Conservation (phyloP, 2,888 invertebrate species). For the Macrosiphum euphorbiae region DNA sequence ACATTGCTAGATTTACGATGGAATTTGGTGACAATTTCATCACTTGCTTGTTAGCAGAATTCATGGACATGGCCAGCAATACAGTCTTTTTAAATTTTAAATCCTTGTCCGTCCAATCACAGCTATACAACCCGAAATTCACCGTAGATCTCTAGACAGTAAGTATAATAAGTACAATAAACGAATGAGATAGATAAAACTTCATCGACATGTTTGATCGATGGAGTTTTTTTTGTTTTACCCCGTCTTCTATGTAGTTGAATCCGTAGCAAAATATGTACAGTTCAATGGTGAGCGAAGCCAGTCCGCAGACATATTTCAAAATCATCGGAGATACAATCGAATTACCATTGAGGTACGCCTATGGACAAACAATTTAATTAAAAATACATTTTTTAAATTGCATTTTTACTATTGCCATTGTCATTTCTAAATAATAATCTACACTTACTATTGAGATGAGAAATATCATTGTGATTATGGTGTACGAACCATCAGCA, state of each 20-base stretch:
- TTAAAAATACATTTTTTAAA: neutral
- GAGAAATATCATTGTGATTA: neutral
- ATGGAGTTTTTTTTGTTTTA: neutral
- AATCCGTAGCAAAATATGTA: neutral
- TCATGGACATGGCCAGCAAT: neutral
- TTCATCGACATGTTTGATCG: neutral
- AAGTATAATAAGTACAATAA: neutral
- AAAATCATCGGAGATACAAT: neutral
- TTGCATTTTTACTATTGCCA: neutral
- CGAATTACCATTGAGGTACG: neutral
- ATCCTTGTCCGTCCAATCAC: neutral
- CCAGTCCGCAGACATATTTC: neutral
- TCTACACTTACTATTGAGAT: neutral
- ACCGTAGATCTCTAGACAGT: neutral
- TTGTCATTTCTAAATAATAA: neutral
- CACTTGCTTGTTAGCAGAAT: neutral
- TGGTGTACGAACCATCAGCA: neutral
- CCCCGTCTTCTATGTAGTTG: neutral
- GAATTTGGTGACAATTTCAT: neutral
- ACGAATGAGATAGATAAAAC: neutral
- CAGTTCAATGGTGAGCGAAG: neutral
- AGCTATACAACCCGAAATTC: constrained; percentile 9
- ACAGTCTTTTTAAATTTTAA: constrained; percentile 12
- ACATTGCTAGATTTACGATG: constrained; percentile 2
- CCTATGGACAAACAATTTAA: neutral